phyloP scores from a whole-genome alignment of 2,888 invertebrate genomes.

The Agriopis aurantiaria region DNA sequence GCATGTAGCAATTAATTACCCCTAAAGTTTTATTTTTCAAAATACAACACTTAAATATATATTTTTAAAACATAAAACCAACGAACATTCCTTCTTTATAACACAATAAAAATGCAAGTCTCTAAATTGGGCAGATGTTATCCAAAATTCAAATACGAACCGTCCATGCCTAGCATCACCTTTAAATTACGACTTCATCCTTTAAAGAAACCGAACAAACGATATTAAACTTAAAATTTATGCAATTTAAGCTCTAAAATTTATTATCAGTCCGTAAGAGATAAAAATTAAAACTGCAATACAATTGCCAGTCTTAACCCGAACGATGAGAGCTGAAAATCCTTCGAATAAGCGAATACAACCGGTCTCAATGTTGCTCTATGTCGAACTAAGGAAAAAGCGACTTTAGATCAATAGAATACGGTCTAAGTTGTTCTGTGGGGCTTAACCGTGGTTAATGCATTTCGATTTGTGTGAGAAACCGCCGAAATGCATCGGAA shows the following conservation, averaged over 20 bases:
- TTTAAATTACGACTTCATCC: constrained; percentile 57
- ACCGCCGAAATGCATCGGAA: constrained; percentile 86
- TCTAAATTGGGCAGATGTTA: constrained; percentile 56
- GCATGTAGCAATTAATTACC: not conserved
- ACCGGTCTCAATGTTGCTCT: constrained; percentile 53
- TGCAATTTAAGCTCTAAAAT: constrained; percentile 46
- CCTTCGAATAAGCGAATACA: constrained; percentile 57
- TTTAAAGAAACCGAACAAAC: constrained; percentile 47
- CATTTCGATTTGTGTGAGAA: constrained; percentile 66
- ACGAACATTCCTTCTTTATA: constrained; percentile 37
- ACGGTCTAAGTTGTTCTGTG: constrained; percentile 58
- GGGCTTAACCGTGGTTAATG: constrained; percentile 55
- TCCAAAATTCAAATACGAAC: constrained; percentile 57
- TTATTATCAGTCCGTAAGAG: constrained; percentile 37
- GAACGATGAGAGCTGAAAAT: constrained; percentile 61
- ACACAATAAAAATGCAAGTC: constrained; percentile 47
- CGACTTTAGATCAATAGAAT: constrained; percentile 54
- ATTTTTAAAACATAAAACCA: constrained; percentile 23
- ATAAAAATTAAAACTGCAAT: constrained; percentile 54
- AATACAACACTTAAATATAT: not conserved
- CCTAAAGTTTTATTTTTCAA: not conserved
- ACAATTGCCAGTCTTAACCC: constrained; percentile 62
- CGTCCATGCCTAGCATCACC: constrained; percentile 58
- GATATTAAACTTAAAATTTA: constrained; percentile 49
- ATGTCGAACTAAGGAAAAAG: constrained; percentile 53